Evolutionary conservation across 2,113 vertebrate genomes (phyloP).

Genomic region (Donacobius atricapilla): DNA sequence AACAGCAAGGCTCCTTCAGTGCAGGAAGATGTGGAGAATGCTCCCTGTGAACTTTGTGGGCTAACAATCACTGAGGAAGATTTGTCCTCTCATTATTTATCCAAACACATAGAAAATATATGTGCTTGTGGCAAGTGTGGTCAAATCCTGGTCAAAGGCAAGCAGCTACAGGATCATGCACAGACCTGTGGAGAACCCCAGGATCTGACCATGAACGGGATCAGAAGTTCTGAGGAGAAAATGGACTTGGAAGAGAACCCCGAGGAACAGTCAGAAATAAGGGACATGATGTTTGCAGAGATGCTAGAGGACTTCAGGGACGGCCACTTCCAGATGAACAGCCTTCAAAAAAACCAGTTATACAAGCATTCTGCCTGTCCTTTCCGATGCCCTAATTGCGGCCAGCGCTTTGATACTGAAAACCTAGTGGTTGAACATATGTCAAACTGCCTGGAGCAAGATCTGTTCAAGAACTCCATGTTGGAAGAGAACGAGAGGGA

Average conservation of each 20-base stretch:
- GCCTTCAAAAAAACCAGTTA: slow-evolving; percentile 76
- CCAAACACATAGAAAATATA: slow-evolving; percentile 93
- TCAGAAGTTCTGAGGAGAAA: slow-evolving; percentile 80
- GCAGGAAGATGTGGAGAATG: slow-evolving; percentile 67
- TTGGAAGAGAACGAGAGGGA: slow-evolving; percentile 86
- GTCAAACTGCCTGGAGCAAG: slow-evolving; percentile 87
- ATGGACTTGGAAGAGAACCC: slow-evolving; percentile 87
- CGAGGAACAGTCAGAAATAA: slow-evolving; percentile 84
- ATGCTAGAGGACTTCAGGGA: slow-evolving; percentile 80
- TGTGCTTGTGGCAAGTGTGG: slow-evolving; percentile 96
- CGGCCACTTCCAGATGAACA: slow-evolving; percentile 73
- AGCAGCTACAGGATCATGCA: slow-evolving; percentile 93
- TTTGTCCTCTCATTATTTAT: slow-evolving; percentile 91
- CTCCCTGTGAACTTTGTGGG: slow-evolving; percentile 91
- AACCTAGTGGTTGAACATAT: slow-evolving; percentile 89
- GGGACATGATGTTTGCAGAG: slow-evolving; percentile 82
- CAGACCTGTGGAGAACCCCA: slow-evolving; percentile 90
- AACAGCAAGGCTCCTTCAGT: slow-evolving; percentile 61
- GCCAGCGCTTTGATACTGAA: slow-evolving; percentile 88
- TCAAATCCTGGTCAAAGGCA: slow-evolving; percentile 93
- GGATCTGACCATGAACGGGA: slow-evolving; percentile 72
- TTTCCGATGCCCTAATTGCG: slow-evolving; percentile 90
- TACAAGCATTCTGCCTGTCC: slow-evolving; percentile 82
- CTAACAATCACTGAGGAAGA: slow-evolving; percentile 85
- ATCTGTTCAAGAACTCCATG: slow-evolving; percentile 83